Evolutionary conservation across 1,140 invertebrate genomes (phyloP).

Genomic region (Macrobrachium rosenbergii): DNA sequence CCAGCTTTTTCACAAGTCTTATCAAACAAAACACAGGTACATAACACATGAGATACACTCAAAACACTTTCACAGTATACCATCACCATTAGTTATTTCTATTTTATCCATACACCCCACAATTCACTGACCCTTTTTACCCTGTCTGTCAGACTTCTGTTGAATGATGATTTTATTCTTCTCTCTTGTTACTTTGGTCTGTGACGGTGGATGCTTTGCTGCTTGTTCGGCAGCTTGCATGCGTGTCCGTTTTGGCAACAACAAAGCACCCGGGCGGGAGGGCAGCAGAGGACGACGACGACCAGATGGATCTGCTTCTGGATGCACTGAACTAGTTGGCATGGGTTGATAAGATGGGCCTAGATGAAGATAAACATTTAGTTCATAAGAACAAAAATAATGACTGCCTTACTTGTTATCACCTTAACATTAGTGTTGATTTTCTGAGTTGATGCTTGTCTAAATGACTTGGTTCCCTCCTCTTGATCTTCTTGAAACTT

Average conservation of each 20-base stretch:
- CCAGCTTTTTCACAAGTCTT: too few species aligned
- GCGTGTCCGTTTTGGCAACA: slow-evolving; percentile 67
- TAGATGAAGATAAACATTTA: not conserved
- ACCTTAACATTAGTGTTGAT: too few species aligned
- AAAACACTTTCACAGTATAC: too few species aligned
- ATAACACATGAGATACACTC: too few species aligned
- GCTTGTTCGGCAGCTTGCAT: slow-evolving; percentile 39
- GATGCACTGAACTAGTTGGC: not conserved
- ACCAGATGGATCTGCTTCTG: slow-evolving; percentile 54
- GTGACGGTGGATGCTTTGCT: slow-evolving; percentile 40
- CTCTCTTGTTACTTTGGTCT: slow-evolving; percentile 55
- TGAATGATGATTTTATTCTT: slow-evolving; percentile 61
- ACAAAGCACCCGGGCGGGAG: slow-evolving; percentile 57
- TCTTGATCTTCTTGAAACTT: too few species aligned
- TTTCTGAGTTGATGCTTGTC: too few species aligned
- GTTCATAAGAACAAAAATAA: too few species aligned
- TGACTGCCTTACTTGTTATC: too few species aligned
- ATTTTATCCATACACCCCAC: too few species aligned
- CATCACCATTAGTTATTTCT: too few species aligned
- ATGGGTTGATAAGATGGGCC: slow-evolving; percentile 31
- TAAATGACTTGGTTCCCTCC: too few species aligned
- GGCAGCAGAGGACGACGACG: slow-evolving; percentile 66
- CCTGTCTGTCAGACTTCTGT: slow-evolving; percentile 56
- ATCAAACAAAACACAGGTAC: too few species aligned
- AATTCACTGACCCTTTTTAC: not conserved